A percentile compares a stretch with the other conserved stretches of the same genome.
Conservation (phyloP, 2,797 vertebrate genomes). For the Vultur gryphus region DNA sequence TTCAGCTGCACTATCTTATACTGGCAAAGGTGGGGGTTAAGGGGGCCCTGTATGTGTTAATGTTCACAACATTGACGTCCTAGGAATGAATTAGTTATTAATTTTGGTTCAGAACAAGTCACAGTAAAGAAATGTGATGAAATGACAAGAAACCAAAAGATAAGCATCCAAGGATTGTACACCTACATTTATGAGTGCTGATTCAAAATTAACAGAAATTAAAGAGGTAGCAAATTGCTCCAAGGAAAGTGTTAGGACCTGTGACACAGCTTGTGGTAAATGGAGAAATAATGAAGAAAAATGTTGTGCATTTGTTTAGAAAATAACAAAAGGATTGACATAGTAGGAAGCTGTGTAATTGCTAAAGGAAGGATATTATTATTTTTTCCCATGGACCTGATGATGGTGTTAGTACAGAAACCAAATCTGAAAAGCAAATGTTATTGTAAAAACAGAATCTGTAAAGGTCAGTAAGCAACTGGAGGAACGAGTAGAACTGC, state of each 20-base stretch:
- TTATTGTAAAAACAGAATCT: not conserved
- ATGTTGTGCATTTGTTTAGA: not conserved
- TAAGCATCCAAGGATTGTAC: not conserved
- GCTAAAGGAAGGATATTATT: not conserved
- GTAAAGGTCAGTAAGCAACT: not conserved
- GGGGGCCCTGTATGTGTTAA: not conserved
- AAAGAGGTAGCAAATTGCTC: not conserved
- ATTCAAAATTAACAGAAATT: not conserved
- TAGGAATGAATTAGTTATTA: not conserved
- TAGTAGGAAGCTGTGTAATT: not conserved
- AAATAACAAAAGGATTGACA: not conserved
- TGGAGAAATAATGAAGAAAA: slow-evolving; percentile 1
- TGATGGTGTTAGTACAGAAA: not conserved
- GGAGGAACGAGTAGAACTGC: not conserved
- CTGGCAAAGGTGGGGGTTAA: not conserved
- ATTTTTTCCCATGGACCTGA: not conserved
- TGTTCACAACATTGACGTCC: not conserved
- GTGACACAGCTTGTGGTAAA: not conserved
- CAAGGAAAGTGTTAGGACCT: not conserved
- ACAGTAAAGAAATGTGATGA: not conserved
- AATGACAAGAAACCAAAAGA: not conserved
- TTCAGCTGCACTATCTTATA: not conserved
- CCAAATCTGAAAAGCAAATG: not conserved
- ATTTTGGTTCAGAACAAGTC: not conserved
- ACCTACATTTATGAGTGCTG: not conserved